phyloP scores from a whole-genome alignment of 1,140 invertebrate species.

The Dendroctonus valens region DNA sequence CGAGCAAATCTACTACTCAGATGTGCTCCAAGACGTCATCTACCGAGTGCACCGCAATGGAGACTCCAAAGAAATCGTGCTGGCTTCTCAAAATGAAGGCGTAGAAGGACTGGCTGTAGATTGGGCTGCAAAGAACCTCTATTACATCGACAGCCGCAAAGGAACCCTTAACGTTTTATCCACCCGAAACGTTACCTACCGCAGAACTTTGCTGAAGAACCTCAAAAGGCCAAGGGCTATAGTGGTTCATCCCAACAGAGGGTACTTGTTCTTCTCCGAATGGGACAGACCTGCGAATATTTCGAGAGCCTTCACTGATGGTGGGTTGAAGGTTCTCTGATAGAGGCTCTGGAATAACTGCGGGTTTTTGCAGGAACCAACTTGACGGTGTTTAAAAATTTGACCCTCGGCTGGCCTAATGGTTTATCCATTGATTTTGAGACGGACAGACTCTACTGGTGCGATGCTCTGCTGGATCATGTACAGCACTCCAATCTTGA shows the following conservation, averaged over 20 bases:
- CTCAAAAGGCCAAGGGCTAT: constrained; percentile 91
- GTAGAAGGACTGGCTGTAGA: constrained; percentile 96
- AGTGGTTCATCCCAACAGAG: constrained; percentile 93
- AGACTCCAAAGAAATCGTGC: constrained; percentile 83
- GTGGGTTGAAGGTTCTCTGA: neutral
- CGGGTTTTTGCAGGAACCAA: constrained; percentile 57
- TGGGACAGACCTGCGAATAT: constrained; percentile 97
- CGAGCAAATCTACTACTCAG: constrained; percentile 94
- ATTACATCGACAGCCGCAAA: constrained; percentile 96
- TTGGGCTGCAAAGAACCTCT: constrained; percentile 96
- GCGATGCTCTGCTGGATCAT: constrained; percentile 91
- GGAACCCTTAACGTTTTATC: constrained; percentile 93
- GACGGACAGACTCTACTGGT: constrained; percentile 89
- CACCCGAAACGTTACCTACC: constrained; percentile 78
- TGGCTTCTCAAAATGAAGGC: constrained; percentile 95
- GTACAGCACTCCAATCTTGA: constrained; percentile 95
- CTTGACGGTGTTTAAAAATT: constrained; percentile 84
- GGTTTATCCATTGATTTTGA: constrained; percentile 90
- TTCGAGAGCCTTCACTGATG: constrained; percentile 85
- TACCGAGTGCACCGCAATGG: constrained; percentile 88
- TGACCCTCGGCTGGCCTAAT: constrained; percentile 95
- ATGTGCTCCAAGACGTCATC: constrained; percentile 95
- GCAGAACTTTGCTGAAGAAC: constrained; percentile 82
- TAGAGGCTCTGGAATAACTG: neutral
- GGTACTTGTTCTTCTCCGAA: constrained; percentile 92